Conservation (phyloP, 2,113 vertebrate genomes). For the Ascaphus truei region DNA sequence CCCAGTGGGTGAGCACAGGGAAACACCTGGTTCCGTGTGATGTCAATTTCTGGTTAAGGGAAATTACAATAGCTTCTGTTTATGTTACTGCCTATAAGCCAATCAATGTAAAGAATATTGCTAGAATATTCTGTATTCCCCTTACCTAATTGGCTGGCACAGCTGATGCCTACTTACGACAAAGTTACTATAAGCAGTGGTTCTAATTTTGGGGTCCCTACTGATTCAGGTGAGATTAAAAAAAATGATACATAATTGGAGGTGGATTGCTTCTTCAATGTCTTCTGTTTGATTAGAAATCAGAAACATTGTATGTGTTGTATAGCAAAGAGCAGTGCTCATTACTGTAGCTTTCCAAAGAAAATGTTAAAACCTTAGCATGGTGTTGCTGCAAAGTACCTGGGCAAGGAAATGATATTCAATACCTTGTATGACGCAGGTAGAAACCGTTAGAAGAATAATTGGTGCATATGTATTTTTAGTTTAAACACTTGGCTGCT, state of each 20-base stretch:
- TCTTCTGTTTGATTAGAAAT: not conserved
- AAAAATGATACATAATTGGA: not conserved
- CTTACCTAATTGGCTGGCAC: too few relatives aligned
- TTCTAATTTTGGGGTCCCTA: too few relatives aligned
- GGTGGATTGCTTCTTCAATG: not conserved
- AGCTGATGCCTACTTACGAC: too few relatives aligned
- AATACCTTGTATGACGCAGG: not conserved
- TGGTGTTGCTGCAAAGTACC: not conserved
- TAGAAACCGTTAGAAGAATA: not conserved
- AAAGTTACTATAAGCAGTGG: too few relatives aligned
- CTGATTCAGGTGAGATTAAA: too few relatives aligned
- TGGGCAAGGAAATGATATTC: not conserved
- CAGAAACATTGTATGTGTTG: not conserved
- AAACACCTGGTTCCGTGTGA: too few relatives aligned
- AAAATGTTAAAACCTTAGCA: not conserved
- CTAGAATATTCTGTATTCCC: too few relatives aligned
- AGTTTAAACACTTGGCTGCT: not conserved
- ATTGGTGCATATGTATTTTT: slow-evolving; percentile 12
- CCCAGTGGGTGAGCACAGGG: too few relatives aligned
- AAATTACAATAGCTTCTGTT: too few relatives aligned
- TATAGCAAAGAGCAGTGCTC: not conserved
- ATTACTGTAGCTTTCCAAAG: not conserved
- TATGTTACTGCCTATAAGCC: too few relatives aligned
- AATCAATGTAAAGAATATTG: too few relatives aligned
- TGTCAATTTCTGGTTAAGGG: too few relatives aligned